Evolutionary conservation across 1,140 invertebrate genomes (phyloP).

Genomic region (Drosophila murphyi): DNA sequence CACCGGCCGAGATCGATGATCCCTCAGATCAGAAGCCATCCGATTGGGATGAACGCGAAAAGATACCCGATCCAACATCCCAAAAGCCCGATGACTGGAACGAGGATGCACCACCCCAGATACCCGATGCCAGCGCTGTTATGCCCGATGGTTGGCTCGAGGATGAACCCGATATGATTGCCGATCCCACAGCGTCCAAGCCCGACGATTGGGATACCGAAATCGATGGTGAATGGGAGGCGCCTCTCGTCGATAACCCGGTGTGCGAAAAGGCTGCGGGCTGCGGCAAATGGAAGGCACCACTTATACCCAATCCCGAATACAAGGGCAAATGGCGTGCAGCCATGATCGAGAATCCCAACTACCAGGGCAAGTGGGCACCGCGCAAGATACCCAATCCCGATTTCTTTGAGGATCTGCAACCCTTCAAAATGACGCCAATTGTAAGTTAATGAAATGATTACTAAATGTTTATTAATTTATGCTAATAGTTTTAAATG

Average conservation of each 20-base stretch:
- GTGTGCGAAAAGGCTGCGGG: constrained; percentile 93
- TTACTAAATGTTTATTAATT: no score
- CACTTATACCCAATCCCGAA: constrained; percentile 94
- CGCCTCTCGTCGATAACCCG: constrained; percentile 96
- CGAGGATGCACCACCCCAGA: constrained; percentile 95
- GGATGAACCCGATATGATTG: constrained; percentile 94
- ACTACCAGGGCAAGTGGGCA: constrained; percentile 97
- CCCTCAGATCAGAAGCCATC: constrained; percentile 94
- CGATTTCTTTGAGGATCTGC: constrained; percentile 95
- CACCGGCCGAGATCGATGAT: constrained; percentile 97
- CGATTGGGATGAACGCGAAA: constrained; percentile 99
- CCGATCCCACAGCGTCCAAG: constrained; percentile 94
- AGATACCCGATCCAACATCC: constrained; percentile 95
- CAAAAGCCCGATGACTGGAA: constrained; percentile 97
- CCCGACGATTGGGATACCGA: constrained; percentile 98
- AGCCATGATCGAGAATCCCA: constrained; percentile 96
- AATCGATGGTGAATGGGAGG: constrained; percentile 99
- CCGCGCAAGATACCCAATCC: constrained; percentile 95
- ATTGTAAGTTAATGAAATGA: constrained; percentile 90
- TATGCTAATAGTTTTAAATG: no score
- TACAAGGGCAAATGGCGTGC: constrained; percentile 97
- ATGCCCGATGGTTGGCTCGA: constrained; percentile 98
- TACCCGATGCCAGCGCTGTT: constrained; percentile 93
- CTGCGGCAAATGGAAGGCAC: constrained; percentile 96
- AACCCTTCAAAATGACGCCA: constrained; percentile 95